Percentiles rank a stretch among this genome's conserved stretches.
These are phyloP conservation scores for Lamproptera curius DNA, from an alignment of 2,888 invertebrate genomes.

Conservation along the genomic window DNA sequence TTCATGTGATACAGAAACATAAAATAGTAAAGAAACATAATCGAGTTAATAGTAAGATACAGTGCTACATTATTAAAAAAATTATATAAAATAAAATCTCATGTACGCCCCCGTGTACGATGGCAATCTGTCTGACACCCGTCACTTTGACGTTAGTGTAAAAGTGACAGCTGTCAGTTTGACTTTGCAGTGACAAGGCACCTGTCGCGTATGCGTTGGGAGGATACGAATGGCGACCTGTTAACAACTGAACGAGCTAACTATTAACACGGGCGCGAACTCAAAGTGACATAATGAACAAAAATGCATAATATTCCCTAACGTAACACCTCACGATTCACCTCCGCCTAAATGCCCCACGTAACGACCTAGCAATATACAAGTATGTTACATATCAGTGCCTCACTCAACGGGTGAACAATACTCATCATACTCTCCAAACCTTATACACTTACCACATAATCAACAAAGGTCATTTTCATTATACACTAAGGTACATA, in stretches of 20 bases:
- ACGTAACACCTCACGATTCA: constrained; percentile 46
- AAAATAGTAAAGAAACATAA: constrained; percentile 46
- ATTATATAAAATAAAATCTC: constrained; percentile 36
- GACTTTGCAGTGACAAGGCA: background rate
- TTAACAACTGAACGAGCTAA: constrained; percentile 42
- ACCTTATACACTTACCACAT: constrained; percentile 40
- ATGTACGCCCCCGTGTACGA: constrained; percentile 22
- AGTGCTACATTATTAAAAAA: constrained; percentile 35
- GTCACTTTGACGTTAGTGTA: too few species aligned
- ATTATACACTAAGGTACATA: constrained; percentile 52
- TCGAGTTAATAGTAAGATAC: constrained; percentile 47
- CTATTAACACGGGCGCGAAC: background rate
- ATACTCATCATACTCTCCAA: constrained; percentile 26
- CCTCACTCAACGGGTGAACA: constrained; percentile 74
- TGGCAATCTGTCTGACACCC: constrained; percentile 7
- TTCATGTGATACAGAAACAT: constrained; percentile 52
- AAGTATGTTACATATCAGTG: constrained; percentile 47
- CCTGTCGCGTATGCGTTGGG: constrained; percentile 23
- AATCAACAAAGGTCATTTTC: constrained; percentile 67
- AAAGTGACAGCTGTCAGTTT: constrained; percentile 5
- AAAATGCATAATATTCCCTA: constrained; percentile 51
- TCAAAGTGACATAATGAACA: background rate
- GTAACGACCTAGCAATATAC: constrained; percentile 36
- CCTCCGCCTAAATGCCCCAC: constrained; percentile 55
- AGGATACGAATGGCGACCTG: constrained; percentile 55